Evolutionary conservation across 1,140 invertebrate species (phyloP).

Genomic region (Drosophila mauritiana): DNA sequence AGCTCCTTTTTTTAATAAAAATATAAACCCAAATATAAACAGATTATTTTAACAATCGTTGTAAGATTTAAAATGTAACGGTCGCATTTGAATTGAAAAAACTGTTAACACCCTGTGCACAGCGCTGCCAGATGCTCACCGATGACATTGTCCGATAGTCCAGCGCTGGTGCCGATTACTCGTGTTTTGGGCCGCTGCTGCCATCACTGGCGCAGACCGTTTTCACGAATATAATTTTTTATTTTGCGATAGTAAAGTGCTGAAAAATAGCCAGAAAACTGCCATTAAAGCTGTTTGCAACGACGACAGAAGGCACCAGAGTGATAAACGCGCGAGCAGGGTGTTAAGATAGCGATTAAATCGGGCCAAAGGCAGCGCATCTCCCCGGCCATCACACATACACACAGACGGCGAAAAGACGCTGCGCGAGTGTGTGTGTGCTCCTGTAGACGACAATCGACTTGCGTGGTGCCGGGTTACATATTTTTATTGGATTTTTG

Average conservation of each 20-base stretch:
- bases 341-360: too few species aligned
- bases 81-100: background rate
- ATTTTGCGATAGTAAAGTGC: conserved; percentile 35
- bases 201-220: conserved; percentile 38
- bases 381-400: conserved; percentile 47
- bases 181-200: conserved; percentile 10
- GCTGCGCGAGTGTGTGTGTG: conserved; percentile 50
- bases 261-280: background rate
- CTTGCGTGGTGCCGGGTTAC: conserved; percentile 81
- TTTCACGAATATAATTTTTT: conserved; percentile 48
- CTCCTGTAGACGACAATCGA: conserved; percentile 74
- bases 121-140: background rate
- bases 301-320: conserved; percentile 20
- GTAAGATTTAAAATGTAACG: background rate
- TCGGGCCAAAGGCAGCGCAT: conserved; percentile 6
- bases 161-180: background rate
- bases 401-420: conserved; percentile 40
- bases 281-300: conserved; percentile 3
- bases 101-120: background rate
- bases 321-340: background rate
- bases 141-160: background rate
- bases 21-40: background rate
- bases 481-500: conserved; percentile 75
- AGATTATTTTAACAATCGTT: too few species aligned
- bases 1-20: background rate